Evolutionary conservation across 2,888 invertebrate genomes (phyloP).

Genomic region (Mythimna ferrago): DNA sequence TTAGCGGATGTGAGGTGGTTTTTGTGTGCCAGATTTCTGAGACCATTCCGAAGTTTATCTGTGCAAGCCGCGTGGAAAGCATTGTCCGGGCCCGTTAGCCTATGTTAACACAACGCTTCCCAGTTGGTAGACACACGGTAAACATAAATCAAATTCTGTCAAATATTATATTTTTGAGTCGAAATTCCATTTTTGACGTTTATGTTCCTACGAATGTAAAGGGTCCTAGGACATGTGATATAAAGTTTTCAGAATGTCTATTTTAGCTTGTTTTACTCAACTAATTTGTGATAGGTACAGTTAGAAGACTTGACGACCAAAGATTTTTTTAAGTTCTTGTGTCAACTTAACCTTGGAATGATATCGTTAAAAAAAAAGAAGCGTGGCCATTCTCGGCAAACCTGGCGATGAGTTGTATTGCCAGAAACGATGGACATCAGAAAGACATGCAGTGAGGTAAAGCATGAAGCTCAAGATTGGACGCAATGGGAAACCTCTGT

Average conservation of each 20-base stretch:
- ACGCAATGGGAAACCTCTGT: neutral
- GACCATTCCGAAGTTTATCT: constrained; percentile 80
- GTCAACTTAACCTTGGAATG: neutral
- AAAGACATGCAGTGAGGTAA: neutral
- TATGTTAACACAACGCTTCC: constrained; percentile 77
- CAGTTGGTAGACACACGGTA: constrained; percentile 61
- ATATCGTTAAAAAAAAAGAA: too few relatives aligned
- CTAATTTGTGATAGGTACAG: neutral
- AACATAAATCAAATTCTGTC: constrained; percentile 70
- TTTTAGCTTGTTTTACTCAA: neutral
- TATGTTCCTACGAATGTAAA: neutral
- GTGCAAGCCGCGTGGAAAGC: constrained; percentile 77
- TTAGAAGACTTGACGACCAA: neutral
- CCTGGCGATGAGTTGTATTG: neutral
- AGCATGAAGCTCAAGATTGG: neutral
- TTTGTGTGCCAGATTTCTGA: constrained; percentile 63
- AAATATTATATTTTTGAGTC: constrained; percentile 47
- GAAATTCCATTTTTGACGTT: neutral
- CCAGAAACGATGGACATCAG: neutral
- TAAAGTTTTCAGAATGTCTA: neutral
- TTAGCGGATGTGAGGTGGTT: constrained; percentile 65
- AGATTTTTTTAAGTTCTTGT: neutral
- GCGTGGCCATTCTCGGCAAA: neutral
- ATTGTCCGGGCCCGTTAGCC: constrained; percentile 79
- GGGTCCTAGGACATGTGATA: neutral